phyloP scores from a whole-genome alignment of 2,888 invertebrate species.

The Euplexia lucipara region DNA sequence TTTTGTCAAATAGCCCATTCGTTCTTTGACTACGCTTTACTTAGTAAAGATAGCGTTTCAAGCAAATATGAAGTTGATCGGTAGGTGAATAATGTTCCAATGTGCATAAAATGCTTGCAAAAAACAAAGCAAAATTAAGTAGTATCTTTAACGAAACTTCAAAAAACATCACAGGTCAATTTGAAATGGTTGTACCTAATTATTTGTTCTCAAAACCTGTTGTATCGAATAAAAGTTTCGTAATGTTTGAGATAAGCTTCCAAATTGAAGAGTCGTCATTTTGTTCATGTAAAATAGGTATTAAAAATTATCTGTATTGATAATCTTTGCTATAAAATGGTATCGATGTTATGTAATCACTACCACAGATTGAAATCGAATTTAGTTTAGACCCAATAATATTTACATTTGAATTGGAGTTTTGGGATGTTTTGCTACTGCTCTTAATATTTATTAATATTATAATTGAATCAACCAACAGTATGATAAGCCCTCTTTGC shows the following conservation, averaged over 20 bases:
- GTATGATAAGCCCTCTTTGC: not conserved
- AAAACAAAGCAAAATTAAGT: not conserved
- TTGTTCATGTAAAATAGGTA: conserved; percentile 58
- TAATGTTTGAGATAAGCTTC: conserved; percentile 69
- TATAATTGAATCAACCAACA: not conserved
- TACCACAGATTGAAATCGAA: conserved; percentile 54
- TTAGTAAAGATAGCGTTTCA: too few species aligned
- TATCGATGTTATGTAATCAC: conserved; percentile 53
- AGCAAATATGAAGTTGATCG: too few species aligned
- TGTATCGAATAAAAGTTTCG: conserved; percentile 68
- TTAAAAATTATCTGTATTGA: conserved; percentile 56
- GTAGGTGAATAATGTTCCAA: too few species aligned
- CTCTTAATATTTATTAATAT: conserved; percentile 5
- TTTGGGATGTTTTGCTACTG: conserved; percentile 28
- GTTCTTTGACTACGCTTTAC: too few species aligned
- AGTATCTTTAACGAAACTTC: conserved; percentile 51
- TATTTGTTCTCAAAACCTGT: conserved; percentile 73
- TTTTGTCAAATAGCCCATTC: too few species aligned
- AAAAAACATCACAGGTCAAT: conserved; percentile 64
- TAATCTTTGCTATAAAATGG: conserved; percentile 59
- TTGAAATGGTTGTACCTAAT: conserved; percentile 66
- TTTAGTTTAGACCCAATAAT: conserved; percentile 19
- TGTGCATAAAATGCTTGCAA: too few species aligned
- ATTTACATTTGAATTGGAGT: conserved; percentile 36
- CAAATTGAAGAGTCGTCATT: conserved; percentile 58